Evolutionary conservation across 2,888 invertebrate species (phyloP).

Genomic region (Tortricodes alternella): DNA sequence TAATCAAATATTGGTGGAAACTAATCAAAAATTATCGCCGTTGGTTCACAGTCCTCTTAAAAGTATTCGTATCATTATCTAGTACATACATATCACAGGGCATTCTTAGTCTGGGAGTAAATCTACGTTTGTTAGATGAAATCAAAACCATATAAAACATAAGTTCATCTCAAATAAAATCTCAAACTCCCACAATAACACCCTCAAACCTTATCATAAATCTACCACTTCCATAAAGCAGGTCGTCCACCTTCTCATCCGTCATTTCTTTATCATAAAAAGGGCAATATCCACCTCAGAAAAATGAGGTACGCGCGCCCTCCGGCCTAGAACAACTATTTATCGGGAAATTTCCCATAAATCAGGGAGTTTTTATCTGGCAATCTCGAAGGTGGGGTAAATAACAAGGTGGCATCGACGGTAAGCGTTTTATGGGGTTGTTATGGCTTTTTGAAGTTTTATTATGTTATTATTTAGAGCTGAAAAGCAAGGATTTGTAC

Average conservation of each 20-base stretch:
- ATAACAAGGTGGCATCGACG: slow-evolving; percentile 29
- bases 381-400: slow-evolving; percentile 31
- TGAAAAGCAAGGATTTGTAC: too few species aligned
- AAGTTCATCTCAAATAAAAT: slow-evolving; percentile 4
- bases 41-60: too few species aligned
- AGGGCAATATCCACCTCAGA: slow-evolving; percentile 32
- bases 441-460: not conserved
- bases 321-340: slow-evolving; percentile 37
- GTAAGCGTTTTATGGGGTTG: slow-evolving; percentile 29
- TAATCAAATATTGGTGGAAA: too few species aligned
- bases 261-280: slow-evolving; percentile 40
- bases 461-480: slow-evolving; percentile 7
- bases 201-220: slow-evolving; percentile 27
- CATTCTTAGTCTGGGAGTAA: too few species aligned
- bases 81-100: too few species aligned
- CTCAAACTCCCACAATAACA: slow-evolving; percentile 2
- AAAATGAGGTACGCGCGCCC: slow-evolving; percentile 37
- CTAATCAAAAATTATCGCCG: too few species aligned
- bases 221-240: slow-evolving; percentile 26
- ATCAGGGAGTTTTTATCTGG: slow-evolving; percentile 32
- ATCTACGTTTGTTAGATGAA: not conserved
- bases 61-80: too few species aligned
- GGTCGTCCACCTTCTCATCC: slow-evolving; percentile 33
- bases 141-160: not conserved
- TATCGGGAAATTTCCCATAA: slow-evolving; percentile 33